These are phyloP conservation scores for Anser brachyrhynchus DNA, from an alignment of 2,113 vertebrate species.

Conservation along the genomic window DNA sequence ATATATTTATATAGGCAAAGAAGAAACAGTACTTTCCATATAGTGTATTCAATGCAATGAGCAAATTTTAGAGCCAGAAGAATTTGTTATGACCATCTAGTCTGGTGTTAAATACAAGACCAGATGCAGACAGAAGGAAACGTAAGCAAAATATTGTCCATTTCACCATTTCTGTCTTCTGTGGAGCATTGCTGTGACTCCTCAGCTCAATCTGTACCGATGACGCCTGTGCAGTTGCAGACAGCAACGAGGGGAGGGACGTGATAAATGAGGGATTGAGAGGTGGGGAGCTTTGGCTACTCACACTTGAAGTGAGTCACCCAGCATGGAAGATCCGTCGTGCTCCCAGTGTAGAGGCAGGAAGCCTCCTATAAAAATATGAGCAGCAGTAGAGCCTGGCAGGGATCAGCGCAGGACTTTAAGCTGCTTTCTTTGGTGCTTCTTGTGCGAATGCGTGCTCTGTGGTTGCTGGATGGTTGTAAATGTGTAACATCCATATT, in stretches of 20 bases:
- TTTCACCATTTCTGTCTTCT: neutral
- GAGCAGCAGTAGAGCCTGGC: neutral
- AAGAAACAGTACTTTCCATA: neutral
- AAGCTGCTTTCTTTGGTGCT: neutral
- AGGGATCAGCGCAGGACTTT: neutral
- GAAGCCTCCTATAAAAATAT: neutral
- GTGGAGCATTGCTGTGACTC: neutral
- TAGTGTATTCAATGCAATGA: neutral
- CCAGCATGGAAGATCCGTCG: neutral
- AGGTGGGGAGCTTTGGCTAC: slow-evolving; percentile 29
- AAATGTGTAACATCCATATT: neutral
- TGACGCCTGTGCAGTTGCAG: neutral
- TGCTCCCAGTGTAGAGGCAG: neutral
- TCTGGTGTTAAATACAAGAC: neutral
- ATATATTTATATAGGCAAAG: neutral
- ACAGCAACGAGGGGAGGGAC: neutral
- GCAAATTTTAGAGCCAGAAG: neutral
- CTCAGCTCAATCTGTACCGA: neutral
- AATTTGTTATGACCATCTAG: neutral
- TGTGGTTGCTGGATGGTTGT: rapidly evolving
- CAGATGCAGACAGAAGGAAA: neutral
- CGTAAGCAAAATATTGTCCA: neutral
- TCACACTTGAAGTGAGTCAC: neutral
- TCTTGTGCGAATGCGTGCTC: neutral
- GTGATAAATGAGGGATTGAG: neutral